Evolutionary conservation across 2,797 vertebrate genomes (phyloP).

Genomic region (Australoheros facetus): DNA sequence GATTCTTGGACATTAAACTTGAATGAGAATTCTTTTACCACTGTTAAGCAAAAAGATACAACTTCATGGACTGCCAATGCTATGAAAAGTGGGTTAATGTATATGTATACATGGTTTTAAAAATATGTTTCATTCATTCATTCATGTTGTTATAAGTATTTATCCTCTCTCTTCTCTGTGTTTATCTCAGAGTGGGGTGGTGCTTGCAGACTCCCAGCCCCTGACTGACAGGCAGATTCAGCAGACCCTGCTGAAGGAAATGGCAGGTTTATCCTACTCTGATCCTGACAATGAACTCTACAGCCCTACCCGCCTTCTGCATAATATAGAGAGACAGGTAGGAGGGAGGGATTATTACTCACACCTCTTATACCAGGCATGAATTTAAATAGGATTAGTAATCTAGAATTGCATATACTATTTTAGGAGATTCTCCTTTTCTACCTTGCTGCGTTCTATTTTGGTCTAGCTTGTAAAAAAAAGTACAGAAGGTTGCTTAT

Average conservation of each 20-base stretch:
- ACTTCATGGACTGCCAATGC: background rate
- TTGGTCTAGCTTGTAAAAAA: background rate
- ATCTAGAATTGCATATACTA: background rate
- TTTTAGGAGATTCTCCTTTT: background rate
- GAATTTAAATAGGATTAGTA: background rate
- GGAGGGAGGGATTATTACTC: slow-evolving; percentile 5
- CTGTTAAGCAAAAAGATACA: background rate
- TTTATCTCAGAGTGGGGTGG: slow-evolving; percentile 83
- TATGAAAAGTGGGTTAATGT: background rate
- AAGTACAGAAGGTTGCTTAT: background rate
- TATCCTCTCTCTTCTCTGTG: background rate
- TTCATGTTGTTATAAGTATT: background rate
- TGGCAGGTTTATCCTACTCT: slow-evolving; percentile 79
- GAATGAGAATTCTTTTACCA: background rate
- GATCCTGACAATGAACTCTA: slow-evolving; percentile 89
- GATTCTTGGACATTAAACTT: background rate
- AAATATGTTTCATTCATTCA: background rate
- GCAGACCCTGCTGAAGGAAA: slow-evolving; percentile 83
- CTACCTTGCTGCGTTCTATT: background rate
- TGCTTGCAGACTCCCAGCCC: slow-evolving; percentile 86
- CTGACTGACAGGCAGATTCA: slow-evolving; percentile 86
- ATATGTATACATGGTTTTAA: background rate
- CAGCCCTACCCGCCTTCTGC: slow-evolving; percentile 90
- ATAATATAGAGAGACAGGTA: slow-evolving; percentile 97
- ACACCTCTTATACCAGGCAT: background rate